Evolutionary conservation across 1,140 invertebrate genomes (phyloP).

Genomic region (Tetramorium simillimum): DNA sequence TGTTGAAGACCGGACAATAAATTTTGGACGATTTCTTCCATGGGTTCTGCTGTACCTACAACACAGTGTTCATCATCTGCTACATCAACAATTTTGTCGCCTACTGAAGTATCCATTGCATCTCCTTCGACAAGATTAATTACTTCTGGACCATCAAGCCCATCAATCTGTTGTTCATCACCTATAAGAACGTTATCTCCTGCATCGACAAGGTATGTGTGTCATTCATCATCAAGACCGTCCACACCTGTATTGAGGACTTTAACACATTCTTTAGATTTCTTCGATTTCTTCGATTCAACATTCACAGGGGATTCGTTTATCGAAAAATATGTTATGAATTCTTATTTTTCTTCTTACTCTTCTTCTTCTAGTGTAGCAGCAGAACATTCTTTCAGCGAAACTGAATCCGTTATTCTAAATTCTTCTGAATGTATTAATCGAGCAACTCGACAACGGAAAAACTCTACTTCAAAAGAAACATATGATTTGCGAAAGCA

Average conservation of each 20-base stretch:
- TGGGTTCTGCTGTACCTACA: background rate
- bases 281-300: background rate
- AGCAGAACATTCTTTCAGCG: background rate
- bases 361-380: background rate
- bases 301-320: background rate
- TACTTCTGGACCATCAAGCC: background rate
- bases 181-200: background rate
- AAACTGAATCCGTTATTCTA: background rate
- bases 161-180: no score
- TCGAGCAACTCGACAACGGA: background rate
- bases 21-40: constrained; percentile 1
- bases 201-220: background rate
- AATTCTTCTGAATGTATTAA: background rate
- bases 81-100: no score
- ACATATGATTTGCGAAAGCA: background rate
- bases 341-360: background rate
- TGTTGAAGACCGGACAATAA: background rate
- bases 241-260: background rate
- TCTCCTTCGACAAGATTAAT: background rate
- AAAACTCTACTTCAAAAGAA: background rate
- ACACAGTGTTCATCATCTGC: no score
- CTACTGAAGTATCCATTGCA: background rate
- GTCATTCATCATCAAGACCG: background rate
- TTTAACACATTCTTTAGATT: background rate
- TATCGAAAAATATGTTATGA: background rate